Base-by-base conservation (phyloP, 2,113 vertebrate species). In the Azemiops feae region DNA sequence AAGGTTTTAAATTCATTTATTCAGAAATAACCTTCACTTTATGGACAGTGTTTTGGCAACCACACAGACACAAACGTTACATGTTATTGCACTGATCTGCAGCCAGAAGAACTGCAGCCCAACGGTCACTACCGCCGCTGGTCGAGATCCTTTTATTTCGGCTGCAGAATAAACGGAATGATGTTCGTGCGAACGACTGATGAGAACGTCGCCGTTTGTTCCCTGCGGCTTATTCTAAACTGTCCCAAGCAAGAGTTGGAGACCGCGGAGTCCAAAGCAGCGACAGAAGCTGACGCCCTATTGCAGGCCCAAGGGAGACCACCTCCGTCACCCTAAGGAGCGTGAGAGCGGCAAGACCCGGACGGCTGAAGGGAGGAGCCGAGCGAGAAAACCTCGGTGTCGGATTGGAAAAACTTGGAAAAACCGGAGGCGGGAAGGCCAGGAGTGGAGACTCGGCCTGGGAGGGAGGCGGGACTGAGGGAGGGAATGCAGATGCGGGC, bases 341-440 rank as follows among this genome's bases (percentile, higher is more conserved):
- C 85, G 91, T 87, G 85, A 50, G 81, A 60, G 30, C 9, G 22
- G 54, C 81, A 34, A n/a, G 91, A 86, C 90, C 74, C 10, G 64
- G 64, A 9, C 27, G n/a, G 89, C 58, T 0, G 50, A 4, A 53
- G 91, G 81, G 91, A 86, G 81, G 91, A 58, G 91, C 54, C 81
- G 81, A 9, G 4, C 1, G 27, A 85, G 43, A 16, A 34, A 39
- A 86, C 27, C 27, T 47, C 54, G 54, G 53, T 5, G 43, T 45
- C 12, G 85, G 85, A 22, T 22, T n/a, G 45, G 39, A 69, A 69
- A 69, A 69, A 34, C 43, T 55, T 60, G 91, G 18, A 4, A 30
- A 54, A 8, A n/a, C 11, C n/a, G 85, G 93, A 85, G 87, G 92
- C 8, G 25, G 92, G 94, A 92, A 20, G 16, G 90, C 14, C 57